These are phyloP conservation scores for Miichthys miiuy DNA, from an alignment of 2,797 vertebrate genomes.

Conservation along the genomic window DNA sequence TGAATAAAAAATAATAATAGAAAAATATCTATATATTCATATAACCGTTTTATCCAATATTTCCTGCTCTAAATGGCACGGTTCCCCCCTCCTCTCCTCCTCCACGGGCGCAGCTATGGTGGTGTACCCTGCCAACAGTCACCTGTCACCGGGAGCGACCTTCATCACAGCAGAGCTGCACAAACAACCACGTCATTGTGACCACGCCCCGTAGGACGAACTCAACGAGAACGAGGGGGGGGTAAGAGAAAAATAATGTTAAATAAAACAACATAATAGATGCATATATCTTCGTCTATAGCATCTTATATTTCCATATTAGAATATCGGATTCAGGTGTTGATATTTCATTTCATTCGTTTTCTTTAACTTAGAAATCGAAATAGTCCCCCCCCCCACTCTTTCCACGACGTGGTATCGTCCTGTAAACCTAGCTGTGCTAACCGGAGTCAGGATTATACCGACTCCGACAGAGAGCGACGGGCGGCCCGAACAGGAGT, in stretches of 20 bases:
- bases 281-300: fast-evolving
- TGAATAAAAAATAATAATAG: not conserved
- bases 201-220: constrained; percentile 49
- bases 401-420: constrained; percentile 63
- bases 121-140: constrained; percentile 29
- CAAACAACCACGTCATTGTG: constrained; percentile 68
- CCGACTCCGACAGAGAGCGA: constrained; percentile 10
- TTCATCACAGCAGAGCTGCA: constrained; percentile 60
- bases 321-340: fast-evolving
- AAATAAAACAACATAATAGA: not conserved
- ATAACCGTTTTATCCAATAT: not conserved
- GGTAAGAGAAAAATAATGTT: fast-evolving
- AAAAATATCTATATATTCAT: not conserved
- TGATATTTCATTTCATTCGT: no score
- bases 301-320: fast-evolving
- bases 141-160: constrained; percentile 64
- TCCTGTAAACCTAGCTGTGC: constrained; percentile 61
- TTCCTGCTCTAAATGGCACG: no score
- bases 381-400: fast-evolving
- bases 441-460: constrained; percentile 52
- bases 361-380: fast-evolving
- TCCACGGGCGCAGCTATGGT: no score
- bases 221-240: not conserved
- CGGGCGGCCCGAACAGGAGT: not conserved
- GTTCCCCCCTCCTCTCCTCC: no score